Evolutionary conservation across 1,140 invertebrate species (phyloP), one percentile per base, ranked within the genome.

Genomic region (Harlomillsia oculata): DNA sequence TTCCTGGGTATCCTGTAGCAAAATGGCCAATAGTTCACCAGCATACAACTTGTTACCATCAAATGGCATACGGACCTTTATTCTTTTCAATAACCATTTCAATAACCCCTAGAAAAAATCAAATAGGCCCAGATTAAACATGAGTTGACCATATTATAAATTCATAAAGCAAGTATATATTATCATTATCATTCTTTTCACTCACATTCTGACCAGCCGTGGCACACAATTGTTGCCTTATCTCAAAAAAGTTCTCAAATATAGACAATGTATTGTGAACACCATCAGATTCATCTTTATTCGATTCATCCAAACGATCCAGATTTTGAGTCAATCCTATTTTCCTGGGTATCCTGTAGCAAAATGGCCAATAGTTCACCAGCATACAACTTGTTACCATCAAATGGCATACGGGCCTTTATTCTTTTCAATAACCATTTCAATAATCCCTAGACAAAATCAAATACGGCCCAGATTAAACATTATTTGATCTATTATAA

Each of bases 341-440:
- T 91, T 65, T 87, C 86, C 62, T 83, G 80, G 63, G 84, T 85
- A 55, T 86, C 84, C 77, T 99, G 96, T 23, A 99, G 73, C 9
- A 99, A 72, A 71, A 98, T 97, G 23, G 94, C 92, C 14, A 99
- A 72, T 45, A 99, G 86, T 80, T 99, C 96, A 72, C 87, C 94
- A 13, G 84, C 83, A 74, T 97, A 99, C 25, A 98, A 74, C 75
- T 97, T 98, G 69, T 98, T 99, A 0, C 79, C 82, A 77, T 98
- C 91, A 76, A 97, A 98, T 39, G 88, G 86, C 29, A 86, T 76
- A 76, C 85, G 86, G 11, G 81, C 79, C 76, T 89, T 85, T 30
- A 94, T 76, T 67, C 94, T 78, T 73, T 92, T 90, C 1, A 99
- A 71, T 21, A 99, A 72, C 93, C 94, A 99, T 57, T 83, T 79